Conservation (phyloP, 2,888 invertebrate species). For the Aleiodes testaceus region DNA sequence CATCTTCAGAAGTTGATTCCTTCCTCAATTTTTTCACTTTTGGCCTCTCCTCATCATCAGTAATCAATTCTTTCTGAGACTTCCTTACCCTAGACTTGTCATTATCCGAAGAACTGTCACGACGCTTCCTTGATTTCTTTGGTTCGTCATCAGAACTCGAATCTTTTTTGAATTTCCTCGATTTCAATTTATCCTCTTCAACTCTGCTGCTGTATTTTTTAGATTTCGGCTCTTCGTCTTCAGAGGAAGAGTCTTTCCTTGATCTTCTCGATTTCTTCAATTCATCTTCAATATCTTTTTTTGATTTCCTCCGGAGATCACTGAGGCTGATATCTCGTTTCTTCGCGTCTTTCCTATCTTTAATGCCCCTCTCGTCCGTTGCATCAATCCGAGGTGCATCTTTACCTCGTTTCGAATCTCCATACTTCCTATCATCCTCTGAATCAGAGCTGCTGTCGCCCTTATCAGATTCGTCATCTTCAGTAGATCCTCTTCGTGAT, state of each 20-base stretch:
- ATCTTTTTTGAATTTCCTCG: constrained; percentile 54
- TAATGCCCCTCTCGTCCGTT: constrained; percentile 70
- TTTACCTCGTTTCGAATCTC: constrained; percentile 62
- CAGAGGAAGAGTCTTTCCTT: constrained; percentile 67
- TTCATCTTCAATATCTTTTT: constrained; percentile 74
- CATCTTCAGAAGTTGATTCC: constrained; percentile 78
- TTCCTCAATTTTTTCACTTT: constrained; percentile 70
- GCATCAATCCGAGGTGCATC: constrained; percentile 62
- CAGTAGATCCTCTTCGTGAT: constrained; percentile 67
- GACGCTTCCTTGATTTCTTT: constrained; percentile 78
- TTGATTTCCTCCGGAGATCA: constrained; percentile 70
- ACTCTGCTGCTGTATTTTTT: constrained; percentile 61
- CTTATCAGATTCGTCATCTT: constrained; percentile 75
- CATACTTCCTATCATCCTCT: constrained; percentile 73
- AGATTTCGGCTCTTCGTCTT: constrained; percentile 66
- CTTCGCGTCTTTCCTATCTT: constrained; percentile 71
- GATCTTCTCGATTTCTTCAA: constrained; percentile 62
- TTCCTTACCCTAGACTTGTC: constrained; percentile 76
- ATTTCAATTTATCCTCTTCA: constrained; percentile 72
- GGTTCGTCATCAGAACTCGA: constrained; percentile 76
- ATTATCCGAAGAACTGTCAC: constrained; percentile 77
- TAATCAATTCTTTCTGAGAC: constrained; percentile 65
- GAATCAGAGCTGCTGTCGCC: constrained; percentile 75
- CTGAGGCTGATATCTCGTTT: constrained; percentile 72
- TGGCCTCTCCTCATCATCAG: constrained; percentile 66